These are phyloP conservation scores for Drosophila pullipes DNA, from an alignment of 2,888 invertebrate species.

Conservation along the genomic window DNA sequence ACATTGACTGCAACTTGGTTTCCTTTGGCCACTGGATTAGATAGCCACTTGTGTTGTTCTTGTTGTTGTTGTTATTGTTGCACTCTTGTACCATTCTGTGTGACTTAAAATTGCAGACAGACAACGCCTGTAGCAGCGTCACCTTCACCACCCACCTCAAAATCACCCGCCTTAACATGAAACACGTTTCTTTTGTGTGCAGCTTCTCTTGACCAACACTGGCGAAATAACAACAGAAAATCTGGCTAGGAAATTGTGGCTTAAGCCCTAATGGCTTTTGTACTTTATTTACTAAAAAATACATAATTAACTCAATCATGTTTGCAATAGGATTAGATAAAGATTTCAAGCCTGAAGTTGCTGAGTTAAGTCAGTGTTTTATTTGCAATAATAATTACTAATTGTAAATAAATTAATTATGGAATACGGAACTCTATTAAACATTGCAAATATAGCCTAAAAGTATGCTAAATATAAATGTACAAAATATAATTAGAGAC, in stretches of 20 bases:
- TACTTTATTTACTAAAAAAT: not conserved
- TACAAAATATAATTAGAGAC: not conserved
- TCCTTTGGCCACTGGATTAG: constrained; percentile 45
- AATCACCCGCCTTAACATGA: constrained; percentile 2
- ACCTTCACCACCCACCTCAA: not conserved
- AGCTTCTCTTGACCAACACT: constrained; percentile 12
- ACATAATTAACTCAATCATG: not conserved
- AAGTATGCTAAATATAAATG: constrained; percentile 24
- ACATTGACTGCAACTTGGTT: constrained; percentile 20
- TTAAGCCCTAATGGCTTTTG: not conserved
- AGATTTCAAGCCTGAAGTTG: not conserved
- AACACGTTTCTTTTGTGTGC: not conserved
- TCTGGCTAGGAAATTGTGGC: not conserved
- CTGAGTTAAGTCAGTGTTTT: not conserved
- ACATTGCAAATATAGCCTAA: constrained; percentile 7
- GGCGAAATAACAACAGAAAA: not conserved
- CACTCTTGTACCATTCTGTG: constrained; percentile 21
- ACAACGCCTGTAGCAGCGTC: constrained; percentile 17
- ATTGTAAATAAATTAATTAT: not conserved
- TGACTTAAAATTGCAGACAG: constrained; percentile 52
- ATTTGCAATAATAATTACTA: not conserved
- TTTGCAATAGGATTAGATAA: not conserved
- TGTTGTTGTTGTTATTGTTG: not conserved
- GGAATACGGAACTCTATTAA: not conserved
- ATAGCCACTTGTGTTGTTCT: constrained; percentile 26